Conservation (phyloP, 92 coral and sea anemone genomes). For the Porites evermanni region DNA sequence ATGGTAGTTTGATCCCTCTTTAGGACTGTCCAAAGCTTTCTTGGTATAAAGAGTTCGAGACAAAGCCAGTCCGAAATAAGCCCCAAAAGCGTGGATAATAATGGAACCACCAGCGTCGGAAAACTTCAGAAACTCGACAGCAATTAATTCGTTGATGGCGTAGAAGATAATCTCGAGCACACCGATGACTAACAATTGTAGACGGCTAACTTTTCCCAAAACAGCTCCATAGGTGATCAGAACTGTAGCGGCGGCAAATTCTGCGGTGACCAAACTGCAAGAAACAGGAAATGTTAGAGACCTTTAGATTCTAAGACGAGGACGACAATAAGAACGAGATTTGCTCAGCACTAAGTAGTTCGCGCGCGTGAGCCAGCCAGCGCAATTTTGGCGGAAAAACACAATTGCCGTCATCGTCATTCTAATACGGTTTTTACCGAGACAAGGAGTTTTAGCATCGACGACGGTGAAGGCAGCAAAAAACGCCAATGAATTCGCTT, state of each 20-base stretch:
- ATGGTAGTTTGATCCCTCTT: constrained; percentile 70
- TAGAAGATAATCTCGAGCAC: constrained; percentile 65
- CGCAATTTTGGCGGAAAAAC: too few relatives aligned
- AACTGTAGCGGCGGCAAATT: constrained; percentile 77
- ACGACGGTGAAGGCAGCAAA: too few relatives aligned
- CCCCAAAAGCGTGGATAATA: constrained; percentile 73
- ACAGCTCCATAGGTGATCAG: constrained; percentile 80
- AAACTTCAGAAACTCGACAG: constrained; percentile 60
- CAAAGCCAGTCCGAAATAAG: constrained; percentile 77
- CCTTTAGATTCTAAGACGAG: too few relatives aligned
- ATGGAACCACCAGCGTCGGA: constrained; percentile 81
- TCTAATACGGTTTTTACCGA: too few relatives aligned
- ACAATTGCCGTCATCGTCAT: too few relatives aligned
- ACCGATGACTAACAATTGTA: constrained; percentile 74
- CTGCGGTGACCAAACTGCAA: constrained; percentile 61
- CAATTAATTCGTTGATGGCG: constrained; percentile 68
- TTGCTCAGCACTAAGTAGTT: too few relatives aligned
- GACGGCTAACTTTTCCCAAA: constrained; percentile 79
- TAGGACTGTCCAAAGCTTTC: constrained; percentile 42
- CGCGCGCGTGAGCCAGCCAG: too few relatives aligned
- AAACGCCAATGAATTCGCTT: too few relatives aligned
- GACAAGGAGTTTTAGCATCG: too few relatives aligned
- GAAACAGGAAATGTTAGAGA: too few relatives aligned
- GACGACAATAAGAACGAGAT: neutral
- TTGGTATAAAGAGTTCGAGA: constrained; percentile 53